Base-by-base conservation (phyloP, 2,888 invertebrate species). In the Standfussiana lucernea region DNA sequence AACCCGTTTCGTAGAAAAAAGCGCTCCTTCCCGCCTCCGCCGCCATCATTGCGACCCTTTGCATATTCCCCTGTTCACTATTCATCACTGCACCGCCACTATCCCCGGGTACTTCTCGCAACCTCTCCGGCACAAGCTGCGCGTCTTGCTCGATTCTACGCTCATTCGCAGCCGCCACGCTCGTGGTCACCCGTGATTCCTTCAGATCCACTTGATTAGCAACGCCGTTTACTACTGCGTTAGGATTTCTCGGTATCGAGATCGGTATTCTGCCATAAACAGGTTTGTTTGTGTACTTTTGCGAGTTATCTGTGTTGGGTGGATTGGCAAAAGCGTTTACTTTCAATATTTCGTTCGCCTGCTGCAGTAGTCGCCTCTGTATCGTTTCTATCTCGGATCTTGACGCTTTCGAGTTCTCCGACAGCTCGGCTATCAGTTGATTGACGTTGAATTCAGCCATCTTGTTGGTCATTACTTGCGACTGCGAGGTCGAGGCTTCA, bases 1-100 rank as follows among this genome's bases (percentile, higher is more conserved):
- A 96, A 96, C 96, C 95, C 92, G 95, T 96, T 96, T 93, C 94
- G 98, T 98, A 97, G 97, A 98, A 96, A 96, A 96, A 96, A 95
- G 91, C 89, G 82, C 91, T 93, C 94, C 94, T 95, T 95, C 95
- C 95, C 93, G 94, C 95, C 94, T 93, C 94, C 91, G 90, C 91
- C 91, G 93, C 91, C 91, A 91, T 90, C 91, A 91, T 88, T 91
- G 90, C 94, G 95, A 94, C 95, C 96, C 96, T 95, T 94, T 94
- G 95, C 94, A 94, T 94, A 93, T 94, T 94, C 92, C 94, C 93
- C 91, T 93, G 94, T 89, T 89, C 93, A 91, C 92, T 91, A 93
- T 95, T 95, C 93, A 94, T 95, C 95, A 94, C 94, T 93, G 94
- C 93, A 88, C 89, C 89, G 88, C 89, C 89, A 88, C 90, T 91